Evolutionary conservation across 2,888 invertebrate genomes (phyloP).

Genomic region (Pheosia tremula): DNA sequence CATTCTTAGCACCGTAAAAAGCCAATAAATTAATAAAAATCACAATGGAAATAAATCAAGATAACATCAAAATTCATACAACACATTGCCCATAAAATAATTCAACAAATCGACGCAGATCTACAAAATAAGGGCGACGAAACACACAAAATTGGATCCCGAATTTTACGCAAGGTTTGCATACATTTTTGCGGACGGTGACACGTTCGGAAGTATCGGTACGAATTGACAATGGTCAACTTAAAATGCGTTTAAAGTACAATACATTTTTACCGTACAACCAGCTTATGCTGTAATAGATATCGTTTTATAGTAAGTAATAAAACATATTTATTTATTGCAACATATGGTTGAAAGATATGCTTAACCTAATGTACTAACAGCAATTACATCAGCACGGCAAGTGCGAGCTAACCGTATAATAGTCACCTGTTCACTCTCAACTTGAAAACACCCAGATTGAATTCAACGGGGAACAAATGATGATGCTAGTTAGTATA

Average conservation of each 20-base stretch:
- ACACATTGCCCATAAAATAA: conserved; percentile 20
- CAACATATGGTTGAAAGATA: no score
- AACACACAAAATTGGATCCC: background rate
- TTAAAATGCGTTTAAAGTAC: background rate
- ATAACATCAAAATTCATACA: conserved; percentile 15
- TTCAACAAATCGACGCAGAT: conserved; percentile 4
- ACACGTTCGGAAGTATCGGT: background rate
- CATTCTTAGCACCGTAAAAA: background rate
- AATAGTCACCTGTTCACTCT: no score
- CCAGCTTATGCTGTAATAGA: no score
- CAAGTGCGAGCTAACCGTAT: no score
- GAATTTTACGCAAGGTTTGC: background rate
- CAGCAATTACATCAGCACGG: no score
- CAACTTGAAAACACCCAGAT: no score
- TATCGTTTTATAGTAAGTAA: no score
- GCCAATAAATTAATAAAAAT: conserved; percentile 16
- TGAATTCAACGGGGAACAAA: no score
- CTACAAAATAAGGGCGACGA: background rate
- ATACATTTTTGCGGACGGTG: background rate
- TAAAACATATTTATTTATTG: no score
- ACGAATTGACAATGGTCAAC: background rate
- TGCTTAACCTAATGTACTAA: no score
- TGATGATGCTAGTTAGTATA: no score
- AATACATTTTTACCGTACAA: no score
- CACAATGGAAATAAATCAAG: conserved; percentile 25